Evolutionary conservation across 2,113 vertebrate genomes (phyloP), one percentile per base, ranked within the genome.

Genomic region (Stigmatopora nigra): DNA sequence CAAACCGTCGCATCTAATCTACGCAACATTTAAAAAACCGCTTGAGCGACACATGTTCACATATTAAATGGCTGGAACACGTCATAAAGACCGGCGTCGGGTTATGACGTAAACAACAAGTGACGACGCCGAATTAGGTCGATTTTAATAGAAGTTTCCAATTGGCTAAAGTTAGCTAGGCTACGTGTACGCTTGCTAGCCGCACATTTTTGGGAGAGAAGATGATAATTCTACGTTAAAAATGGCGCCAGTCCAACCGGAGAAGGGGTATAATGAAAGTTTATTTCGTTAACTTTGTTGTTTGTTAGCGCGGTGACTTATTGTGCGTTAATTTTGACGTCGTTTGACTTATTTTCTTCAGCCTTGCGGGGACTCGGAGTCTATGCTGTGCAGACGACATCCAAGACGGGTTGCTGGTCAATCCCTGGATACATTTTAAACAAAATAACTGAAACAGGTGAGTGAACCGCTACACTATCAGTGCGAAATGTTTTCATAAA

Each of bases 401-500:
- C n/a, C 51, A 31, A 22, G 22, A 56, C 53, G 25, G 25, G 13
- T 31, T 14, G 20, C 53, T 22, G 15, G 53, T 56, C 53, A 56
- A 22, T 15, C 53, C 14, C 53, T 31, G 53, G 22, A 22, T 14
- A 31, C 20, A 56, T 16, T 31, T 56, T 31, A 56, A 56, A 56
- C 22, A 6, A 4, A 48, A 22, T 31, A 13, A 31, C 22, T 56
- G 53, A 56, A 22, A 22, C 19, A 53, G 53, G 53, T 22, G 22
- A 56, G 53, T 31, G 53, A 56, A 56, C 22, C 53, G 31, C 53
- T 16, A 56, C 53, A 56, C 14, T 56, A 56, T 55, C 52, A 20
- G 20, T 25, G 17, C 17, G 2, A 49, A 6, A 17, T 49, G 48
- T 49, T 49, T 17, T 8, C 17, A n/a, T 19, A n/a, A 49, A 49